Base-by-base conservation (phyloP, 2,113 vertebrate genomes). In the Paracyprichromis sp. region DNA sequence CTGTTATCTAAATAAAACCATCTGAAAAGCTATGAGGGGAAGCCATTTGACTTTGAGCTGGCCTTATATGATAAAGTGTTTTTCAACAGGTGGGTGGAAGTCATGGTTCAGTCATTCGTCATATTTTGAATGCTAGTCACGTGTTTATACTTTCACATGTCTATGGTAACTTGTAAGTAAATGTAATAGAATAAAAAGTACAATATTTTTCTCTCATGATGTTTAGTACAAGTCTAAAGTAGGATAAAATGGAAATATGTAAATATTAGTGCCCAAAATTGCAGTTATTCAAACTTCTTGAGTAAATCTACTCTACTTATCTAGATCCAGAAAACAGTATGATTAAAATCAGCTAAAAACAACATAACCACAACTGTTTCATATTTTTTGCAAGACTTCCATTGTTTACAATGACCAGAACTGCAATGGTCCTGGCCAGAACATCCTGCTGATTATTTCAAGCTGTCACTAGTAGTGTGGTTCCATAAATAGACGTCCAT, bases 141-240 rank as follows among this genome's bases (percentile, higher is more conserved):
- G 1, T 73, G 40, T 47, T 29, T 45, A 45, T 45, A 17, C 21
- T 73, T 78, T 78, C 17, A n/a, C 19, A 0, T 40, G n/a, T 57
- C 6, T 57, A 12, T 0, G 5, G 21, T 56, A 57, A 57, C 34
- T 26, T 38, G 9, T 81, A 26, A 57, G 38, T 52, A 34, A 50
- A 78, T 50, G 26, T 78, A 31, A 47, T 76, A 16, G 9, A 76
- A 17, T 29, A 12, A 47, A 47, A 11, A 47, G 40, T 5, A 47
- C 1, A 0, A 1, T 76, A 50, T 78, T 31, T 76, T 13, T 47
- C 71, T 0, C 16, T 31, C 40, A 76, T 17, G 9, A 1, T 0
- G 0, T 47, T 76, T 17, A 47, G 69, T 0, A 0, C 24, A 76
- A 76, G 0, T 29, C 71, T 50, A 17, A 76, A 11, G 71, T 31